These are phyloP conservation scores for Phyllopteryx taeniolatus DNA, from an alignment of 2,113 vertebrate genomes.

Conservation along the genomic window DNA sequence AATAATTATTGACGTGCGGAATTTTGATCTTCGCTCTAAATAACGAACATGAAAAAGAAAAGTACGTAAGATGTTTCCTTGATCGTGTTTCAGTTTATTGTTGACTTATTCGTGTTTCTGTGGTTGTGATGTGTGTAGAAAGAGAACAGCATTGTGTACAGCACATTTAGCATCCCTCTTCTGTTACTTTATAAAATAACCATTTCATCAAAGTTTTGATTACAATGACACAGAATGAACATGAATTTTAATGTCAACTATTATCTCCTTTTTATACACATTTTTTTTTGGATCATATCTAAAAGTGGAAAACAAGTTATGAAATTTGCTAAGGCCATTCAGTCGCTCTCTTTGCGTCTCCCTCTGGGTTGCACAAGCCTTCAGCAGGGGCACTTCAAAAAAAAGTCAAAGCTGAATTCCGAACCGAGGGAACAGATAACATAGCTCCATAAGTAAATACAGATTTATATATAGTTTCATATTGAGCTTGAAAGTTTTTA, in stretches of 20 bases:
- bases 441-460: conserved; percentile 85
- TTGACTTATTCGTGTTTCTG: conserved; percentile 62
- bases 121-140: conserved; percentile 55
- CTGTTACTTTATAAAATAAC: conserved; percentile 50
- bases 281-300: conserved; percentile 56
- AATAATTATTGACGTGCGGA: no score
- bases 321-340: conserved; percentile 60
- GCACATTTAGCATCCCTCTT: conserved; percentile 28
- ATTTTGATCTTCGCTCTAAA: not conserved
- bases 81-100: conserved; percentile 66
- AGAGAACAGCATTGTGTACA: conserved; percentile 50
- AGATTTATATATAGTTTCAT: conserved; percentile 78
- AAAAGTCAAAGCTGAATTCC: conserved; percentile 39
- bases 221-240: conserved; percentile 73
- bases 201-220: conserved; percentile 54
- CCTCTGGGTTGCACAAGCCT: conserved; percentile 21
- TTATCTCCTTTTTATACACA: conserved; percentile 60
- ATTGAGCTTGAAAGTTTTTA: conserved; percentile 94
- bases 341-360: conserved; percentile 22
- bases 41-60: conserved; percentile 1
- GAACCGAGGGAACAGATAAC: conserved; percentile 78
- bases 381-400: conserved; percentile 32
- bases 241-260: conserved; percentile 65
- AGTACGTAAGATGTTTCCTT: conserved; percentile 44
- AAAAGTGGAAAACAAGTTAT: conserved; percentile 53